Conservation (phyloP, 2,113 vertebrate species). For the Bettongia penicillata region DNA sequence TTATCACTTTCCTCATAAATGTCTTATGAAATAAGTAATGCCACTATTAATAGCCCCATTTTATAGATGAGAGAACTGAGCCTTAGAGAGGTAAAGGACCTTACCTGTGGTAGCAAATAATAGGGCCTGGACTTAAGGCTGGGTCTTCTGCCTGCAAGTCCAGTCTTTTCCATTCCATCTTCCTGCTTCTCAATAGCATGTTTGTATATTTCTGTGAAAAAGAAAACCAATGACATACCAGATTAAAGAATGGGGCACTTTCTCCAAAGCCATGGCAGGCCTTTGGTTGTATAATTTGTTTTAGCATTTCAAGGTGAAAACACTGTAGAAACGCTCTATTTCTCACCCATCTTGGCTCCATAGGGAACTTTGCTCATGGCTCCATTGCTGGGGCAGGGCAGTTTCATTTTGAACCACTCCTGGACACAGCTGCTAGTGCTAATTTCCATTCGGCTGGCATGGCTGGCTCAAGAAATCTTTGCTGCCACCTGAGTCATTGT, state of each 20-base stretch:
- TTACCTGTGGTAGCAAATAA: not conserved
- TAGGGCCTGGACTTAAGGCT: too few relatives aligned
- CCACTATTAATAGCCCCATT: not conserved
- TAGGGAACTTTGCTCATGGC: not conserved
- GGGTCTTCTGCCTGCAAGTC: too few relatives aligned
- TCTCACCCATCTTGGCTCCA: not conserved
- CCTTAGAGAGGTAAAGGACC: too few relatives aligned
- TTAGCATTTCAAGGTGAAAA: too few relatives aligned
- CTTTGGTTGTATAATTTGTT: not conserved
- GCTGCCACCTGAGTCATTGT: not conserved
- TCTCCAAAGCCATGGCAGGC: not conserved
- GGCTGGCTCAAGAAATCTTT: not conserved
- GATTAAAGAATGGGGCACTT: constrained; percentile 3
- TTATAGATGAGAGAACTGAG: not conserved
- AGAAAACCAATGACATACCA: not conserved
- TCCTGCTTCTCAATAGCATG: not conserved
- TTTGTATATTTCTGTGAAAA: not conserved
- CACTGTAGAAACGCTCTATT: not conserved
- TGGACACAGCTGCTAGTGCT: not conserved
- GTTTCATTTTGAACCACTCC: not conserved
- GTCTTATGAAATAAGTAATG: too few relatives aligned
- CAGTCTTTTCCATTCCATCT: not conserved
- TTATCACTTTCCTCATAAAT: not conserved
- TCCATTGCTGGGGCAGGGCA: not conserved
- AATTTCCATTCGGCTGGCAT: not conserved